These are phyloP conservation scores for Mobula hypostoma DNA, from an alignment of 2,113 vertebrate genomes.

Conservation along the genomic window DNA sequence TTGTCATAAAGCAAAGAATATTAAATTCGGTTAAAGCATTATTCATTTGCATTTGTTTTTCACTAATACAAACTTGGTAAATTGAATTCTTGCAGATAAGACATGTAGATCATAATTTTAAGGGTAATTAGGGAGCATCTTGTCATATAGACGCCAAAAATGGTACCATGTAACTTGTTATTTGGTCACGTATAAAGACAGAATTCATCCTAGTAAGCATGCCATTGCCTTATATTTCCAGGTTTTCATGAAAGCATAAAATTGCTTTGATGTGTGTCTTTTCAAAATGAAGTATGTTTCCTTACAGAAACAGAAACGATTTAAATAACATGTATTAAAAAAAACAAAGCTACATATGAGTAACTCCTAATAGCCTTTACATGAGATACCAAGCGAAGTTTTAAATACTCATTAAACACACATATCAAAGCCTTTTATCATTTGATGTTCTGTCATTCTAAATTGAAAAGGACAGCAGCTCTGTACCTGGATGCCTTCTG, in stretches of 20 bases:
- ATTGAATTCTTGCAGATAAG: neutral
- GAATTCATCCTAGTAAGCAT: neutral
- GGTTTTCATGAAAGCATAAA: neutral
- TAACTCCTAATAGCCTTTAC: neutral
- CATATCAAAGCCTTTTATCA: neutral
- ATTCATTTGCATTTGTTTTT: slow-evolving; percentile 54
- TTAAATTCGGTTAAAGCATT: slow-evolving; percentile 50
- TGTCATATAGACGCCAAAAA: neutral
- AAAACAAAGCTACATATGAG: neutral
- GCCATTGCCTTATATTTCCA: neutral
- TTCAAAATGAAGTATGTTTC: neutral
- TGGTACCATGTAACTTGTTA: neutral
- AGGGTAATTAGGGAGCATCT: neutral
- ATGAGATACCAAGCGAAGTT: neutral
- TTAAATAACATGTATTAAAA: neutral
- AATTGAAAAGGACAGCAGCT: neutral
- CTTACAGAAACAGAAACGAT: neutral
- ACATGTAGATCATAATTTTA: neutral
- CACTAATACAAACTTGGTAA: slow-evolving; percentile 51
- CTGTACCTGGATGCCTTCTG: neutral
- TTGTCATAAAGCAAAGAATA: slow-evolving; percentile 50
- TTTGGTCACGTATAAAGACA: neutral
- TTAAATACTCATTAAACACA: neutral
- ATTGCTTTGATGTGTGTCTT: neutral
- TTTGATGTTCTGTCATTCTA: neutral